Base-by-base conservation (phyloP, 2,797 vertebrate genomes). In the Tolypeutes matacus region DNA sequence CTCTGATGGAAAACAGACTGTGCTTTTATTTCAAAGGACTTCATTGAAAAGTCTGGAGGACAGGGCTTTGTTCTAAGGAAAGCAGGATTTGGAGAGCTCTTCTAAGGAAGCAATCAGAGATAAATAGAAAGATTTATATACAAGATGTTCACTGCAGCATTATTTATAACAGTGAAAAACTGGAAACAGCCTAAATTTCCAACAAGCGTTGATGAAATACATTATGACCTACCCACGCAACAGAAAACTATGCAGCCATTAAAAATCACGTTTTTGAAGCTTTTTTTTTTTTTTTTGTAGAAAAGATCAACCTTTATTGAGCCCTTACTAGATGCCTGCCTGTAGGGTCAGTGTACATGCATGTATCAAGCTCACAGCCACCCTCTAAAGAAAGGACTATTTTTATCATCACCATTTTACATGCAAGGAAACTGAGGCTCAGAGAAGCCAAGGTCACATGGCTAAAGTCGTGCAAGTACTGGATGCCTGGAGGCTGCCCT, bases 21-120 rank as follows among this genome's bases (percentile, higher is more conserved):
- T 70, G 39, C 86, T 96, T 97, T 97, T 62, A 92, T 97, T 97
- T 96, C 95, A 96, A 96, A 96, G 82, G 70, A 36, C 60, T 73
- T 75, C 93, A 65, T 4, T 64, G 88, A 77, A 94, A 95, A 86
- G 65, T 91, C 95, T 53, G 75, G 62, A 42, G 82, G 65, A 92
- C 46, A 83, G 23, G 83, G 51, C 92, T 95, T 95, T 89, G 92
- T 94, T 95, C 94, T 84, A 86, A 96, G 83, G 81, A 70, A 81
- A 92, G 76, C 49, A 91, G 78, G 72, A 75, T 75, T 73, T 51
- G 53, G 70, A 60, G 49, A 92, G 64, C 25, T 88, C 64, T 86
- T 96, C 64, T 86, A 85, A 96, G 89, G 89, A 95, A 95, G 91
- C 65, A 62, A 94, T 93, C 75, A 64, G 83, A 93, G 81, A 84